A percentile compares a stretch with the other conserved stretches of the same genome.
Conservation (phyloP, 2,888 invertebrate genomes). For the Lobophora halterata region DNA sequence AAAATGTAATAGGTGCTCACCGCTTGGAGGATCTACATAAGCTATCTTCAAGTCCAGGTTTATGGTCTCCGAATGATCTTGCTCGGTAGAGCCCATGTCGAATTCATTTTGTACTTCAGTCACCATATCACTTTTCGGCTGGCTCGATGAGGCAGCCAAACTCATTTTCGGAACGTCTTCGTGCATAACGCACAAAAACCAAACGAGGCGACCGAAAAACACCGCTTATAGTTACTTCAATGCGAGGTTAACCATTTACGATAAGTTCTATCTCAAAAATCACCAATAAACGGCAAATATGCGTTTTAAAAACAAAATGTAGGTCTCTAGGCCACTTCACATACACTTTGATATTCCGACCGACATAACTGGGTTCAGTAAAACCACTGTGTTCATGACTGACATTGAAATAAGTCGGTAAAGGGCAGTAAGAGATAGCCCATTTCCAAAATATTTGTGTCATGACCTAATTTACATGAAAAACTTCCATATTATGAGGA, state of each 20-base stretch:
- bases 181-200: slow-evolving; percentile 81
- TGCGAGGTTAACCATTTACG: slow-evolving; percentile 68
- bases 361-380: slow-evolving; percentile 85
- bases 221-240: slow-evolving; percentile 47
- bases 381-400: slow-evolving; percentile 84
- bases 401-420: slow-evolving; percentile 81
- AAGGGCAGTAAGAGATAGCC: slow-evolving; percentile 78
- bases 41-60: slow-evolving; percentile 83
- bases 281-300: slow-evolving; percentile 61
- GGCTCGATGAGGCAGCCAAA: slow-evolving; percentile 83
- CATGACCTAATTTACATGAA: slow-evolving; percentile 59
- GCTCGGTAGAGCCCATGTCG: slow-evolving; percentile 66
- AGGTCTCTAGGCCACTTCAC: slow-evolving; percentile 95
- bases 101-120: slow-evolving; percentile 70
- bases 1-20: slow-evolving; percentile 61
- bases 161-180: slow-evolving; percentile 85
- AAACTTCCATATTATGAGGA: background rate
- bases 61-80: slow-evolving; percentile 73
- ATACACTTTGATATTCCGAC: slow-evolving; percentile 90
- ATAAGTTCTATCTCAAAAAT: slow-evolving; percentile 82
- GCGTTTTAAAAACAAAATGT: slow-evolving; percentile 82
- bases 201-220: slow-evolving; percentile 60
- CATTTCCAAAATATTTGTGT: slow-evolving; percentile 66
- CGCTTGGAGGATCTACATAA: slow-evolving; percentile 81
- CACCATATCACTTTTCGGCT: slow-evolving; percentile 71